These are phyloP conservation scores for Teleogryllus occipitalis DNA, from an alignment of 1,140 invertebrate species.

Conservation along the genomic window DNA sequence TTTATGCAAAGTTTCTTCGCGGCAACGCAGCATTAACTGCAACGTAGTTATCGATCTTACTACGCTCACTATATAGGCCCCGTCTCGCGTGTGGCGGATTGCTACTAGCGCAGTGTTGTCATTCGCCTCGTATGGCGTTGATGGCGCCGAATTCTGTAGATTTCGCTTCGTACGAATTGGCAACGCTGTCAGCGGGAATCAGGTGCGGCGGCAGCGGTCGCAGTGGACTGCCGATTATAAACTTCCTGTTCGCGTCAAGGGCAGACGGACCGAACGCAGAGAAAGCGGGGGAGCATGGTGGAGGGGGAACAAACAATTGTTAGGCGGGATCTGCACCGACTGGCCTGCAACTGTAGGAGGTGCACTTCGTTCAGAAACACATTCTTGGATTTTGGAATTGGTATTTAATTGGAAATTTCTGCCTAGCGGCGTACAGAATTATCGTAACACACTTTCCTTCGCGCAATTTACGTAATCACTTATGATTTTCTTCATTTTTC, in stretches of 20 bases:
- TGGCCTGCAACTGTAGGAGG: too few relatives aligned
- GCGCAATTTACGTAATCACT: too few relatives aligned
- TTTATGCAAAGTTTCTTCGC: too few relatives aligned
- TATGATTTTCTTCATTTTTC: too few relatives aligned
- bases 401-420: too few relatives aligned
- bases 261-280: neutral
- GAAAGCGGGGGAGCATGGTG: neutral
- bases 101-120: neutral
- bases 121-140: neutral
- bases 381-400: too few relatives aligned
- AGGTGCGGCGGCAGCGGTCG: neutral
- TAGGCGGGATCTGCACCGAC: neutral
- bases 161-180: neutral
- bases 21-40: constrained; percentile 16
- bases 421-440: too few relatives aligned
- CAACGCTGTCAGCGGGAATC: neutral
- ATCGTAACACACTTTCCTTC: too few relatives aligned
- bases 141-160: neutral
- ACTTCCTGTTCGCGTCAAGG: neutral
- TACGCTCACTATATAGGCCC: neutral
- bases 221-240: neutral
- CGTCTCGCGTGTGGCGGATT: neutral
- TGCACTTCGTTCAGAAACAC: too few relatives aligned
- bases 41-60: constrained; percentile 15
- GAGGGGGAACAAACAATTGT: neutral